Conservation (phyloP, 92 coral and sea anemone species). For the Palythoa caribaeorum region DNA sequence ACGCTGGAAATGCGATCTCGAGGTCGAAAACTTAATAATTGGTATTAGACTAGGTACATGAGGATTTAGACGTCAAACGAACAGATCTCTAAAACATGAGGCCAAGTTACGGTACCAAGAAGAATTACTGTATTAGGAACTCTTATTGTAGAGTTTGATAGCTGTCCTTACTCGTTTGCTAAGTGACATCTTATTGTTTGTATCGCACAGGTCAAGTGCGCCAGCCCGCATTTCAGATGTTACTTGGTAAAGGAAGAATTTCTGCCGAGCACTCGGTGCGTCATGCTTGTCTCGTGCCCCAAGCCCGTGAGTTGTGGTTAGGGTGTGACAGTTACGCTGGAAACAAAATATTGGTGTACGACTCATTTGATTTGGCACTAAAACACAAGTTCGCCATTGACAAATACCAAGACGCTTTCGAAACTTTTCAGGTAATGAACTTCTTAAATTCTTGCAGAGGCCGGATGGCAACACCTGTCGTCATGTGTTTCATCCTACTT, state of each 20-base stretch:
- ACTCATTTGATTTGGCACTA: constrained; percentile 68
- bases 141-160: too few species aligned
- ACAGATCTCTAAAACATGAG: too few species aligned
- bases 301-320: constrained; percentile 81
- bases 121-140: too few species aligned
- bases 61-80: too few species aligned
- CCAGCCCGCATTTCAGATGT: constrained; percentile 88
- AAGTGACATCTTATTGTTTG: not conserved
- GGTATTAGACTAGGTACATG: too few species aligned
- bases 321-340: constrained; percentile 81
- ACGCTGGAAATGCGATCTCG: too few species aligned
- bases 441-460: not conserved
- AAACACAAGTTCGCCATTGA: constrained; percentile 79
- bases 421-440: constrained; percentile 56
- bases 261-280: constrained; percentile 85
- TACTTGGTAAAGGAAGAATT: constrained; percentile 79
- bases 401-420: constrained; percentile 63
- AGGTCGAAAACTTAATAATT: too few species aligned
- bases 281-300: constrained; percentile 81
- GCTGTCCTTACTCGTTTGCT: not conserved
- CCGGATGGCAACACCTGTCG: not conserved
- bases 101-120: too few species aligned
- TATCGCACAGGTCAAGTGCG: constrained; percentile 67
- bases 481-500: not conserved
- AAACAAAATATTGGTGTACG: constrained; percentile 80